These are phyloP conservation scores for Phalacrocorax pelagicus DNA, from an alignment of 2,113 vertebrate species.

Conservation along the genomic window DNA sequence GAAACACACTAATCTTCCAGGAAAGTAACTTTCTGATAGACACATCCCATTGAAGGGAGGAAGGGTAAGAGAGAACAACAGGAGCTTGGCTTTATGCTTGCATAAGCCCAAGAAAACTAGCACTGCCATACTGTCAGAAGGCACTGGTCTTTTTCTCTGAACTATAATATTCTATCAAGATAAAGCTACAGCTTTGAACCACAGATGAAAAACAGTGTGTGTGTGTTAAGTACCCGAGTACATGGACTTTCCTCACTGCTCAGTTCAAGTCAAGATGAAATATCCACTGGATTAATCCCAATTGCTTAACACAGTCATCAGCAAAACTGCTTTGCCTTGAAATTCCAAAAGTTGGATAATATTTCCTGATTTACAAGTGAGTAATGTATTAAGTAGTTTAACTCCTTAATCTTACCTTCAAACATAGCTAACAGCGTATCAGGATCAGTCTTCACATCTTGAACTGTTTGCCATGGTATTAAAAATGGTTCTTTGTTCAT, in stretches of 20 bases:
- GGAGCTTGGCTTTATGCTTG: neutral
- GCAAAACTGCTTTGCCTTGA: neutral
- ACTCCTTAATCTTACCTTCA: conserved; percentile 76
- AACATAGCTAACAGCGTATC: conserved; percentile 84
- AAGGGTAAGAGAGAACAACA: neutral
- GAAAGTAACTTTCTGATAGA: neutral
- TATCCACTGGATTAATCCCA: neutral
- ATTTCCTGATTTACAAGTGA: neutral
- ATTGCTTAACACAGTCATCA: neutral
- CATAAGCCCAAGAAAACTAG: neutral
- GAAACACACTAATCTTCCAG: neutral
- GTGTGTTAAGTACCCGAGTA: neutral
- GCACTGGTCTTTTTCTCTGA: neutral
- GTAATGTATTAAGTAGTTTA: neutral
- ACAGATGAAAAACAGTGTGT: neutral
- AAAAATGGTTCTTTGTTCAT: conserved; percentile 84
- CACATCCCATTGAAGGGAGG: neutral
- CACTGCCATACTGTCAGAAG: neutral
- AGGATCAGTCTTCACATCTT: conserved; percentile 82
- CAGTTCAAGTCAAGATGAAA: neutral
- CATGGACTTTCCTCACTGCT: neutral
- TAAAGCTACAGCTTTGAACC: neutral
- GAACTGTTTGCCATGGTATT: conserved; percentile 84
- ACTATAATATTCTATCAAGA: too few species aligned
- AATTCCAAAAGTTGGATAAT: neutral